Base-by-base conservation (phyloP, 1,140 invertebrate species). In the Heterodera schachtii region DNA sequence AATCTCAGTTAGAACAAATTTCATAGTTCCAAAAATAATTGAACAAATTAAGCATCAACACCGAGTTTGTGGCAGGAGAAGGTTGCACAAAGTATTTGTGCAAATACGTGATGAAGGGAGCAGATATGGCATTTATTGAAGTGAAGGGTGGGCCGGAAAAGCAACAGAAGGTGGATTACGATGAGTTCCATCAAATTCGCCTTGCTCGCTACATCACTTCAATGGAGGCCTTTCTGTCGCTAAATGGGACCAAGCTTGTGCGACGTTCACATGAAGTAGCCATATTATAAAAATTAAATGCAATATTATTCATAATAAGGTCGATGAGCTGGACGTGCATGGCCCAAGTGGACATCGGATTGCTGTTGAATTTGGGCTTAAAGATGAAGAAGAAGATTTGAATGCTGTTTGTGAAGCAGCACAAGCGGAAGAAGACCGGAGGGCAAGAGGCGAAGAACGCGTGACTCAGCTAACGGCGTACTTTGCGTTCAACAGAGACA, bases 51-150 rank as follows among this genome's bases (percentile, higher is more conserved):
- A 46, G 71, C 4, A 73, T 73, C 19, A 73, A 73, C 47, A 49
- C 47, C n/a, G 71, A 73, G 19, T 49, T 73, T 21, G 71, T 73
- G 1, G 71, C 71, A 4, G 71, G 71, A 3, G 71, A 73, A 1
- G 71, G 71, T 3, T 73, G 71, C 47, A 49, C 47, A 1, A 73
- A 73, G 47, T 73, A 73, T 4, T 46, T 73, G n/a, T 46, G 44
- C n/a, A 73, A 73, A n/a, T 73, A 73, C 19, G 71, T 73, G 19
- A 73, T 73, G 71, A 73, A 73, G 57, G 57, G 57, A 9, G 57
- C 57, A 13, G 57, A 60, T 16, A 60, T 60, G 57, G 57, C 57
- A 4, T 60, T 60, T 16, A 60, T 60, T 16, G 57, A 60, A 16
- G 57, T 60, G 11, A 9, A 60, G 19, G 57, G 9, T 1, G 16